A percentile compares a stretch with the other conserved stretches of the same genome.
Conservation (phyloP, 2,113 vertebrate species). For the Corydoras sp. region DNA sequence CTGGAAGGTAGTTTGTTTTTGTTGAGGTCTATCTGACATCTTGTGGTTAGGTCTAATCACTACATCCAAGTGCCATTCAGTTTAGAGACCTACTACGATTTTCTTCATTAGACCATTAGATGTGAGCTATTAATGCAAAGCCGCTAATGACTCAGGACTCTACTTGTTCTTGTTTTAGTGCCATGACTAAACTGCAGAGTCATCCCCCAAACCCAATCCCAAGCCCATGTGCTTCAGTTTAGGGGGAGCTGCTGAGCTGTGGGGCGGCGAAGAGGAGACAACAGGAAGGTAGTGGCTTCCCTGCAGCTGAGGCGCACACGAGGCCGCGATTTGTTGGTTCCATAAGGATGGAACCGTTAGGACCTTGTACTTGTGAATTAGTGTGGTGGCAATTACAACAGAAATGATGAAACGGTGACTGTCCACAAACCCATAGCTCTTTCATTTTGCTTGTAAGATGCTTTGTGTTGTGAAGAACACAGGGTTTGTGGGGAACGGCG, state of each 20-base stretch:
- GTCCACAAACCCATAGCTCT: slow-evolving; percentile 10
- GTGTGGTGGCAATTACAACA: slow-evolving; percentile 30
- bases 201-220: slow-evolving; percentile 4
- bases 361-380: slow-evolving; percentile 8
- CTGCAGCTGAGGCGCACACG: slow-evolving; percentile 15
- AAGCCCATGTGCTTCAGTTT: slow-evolving; percentile 33
- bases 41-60: slow-evolving; percentile 34
- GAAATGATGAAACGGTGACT: slow-evolving; percentile 25
- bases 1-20: neutral
- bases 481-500: neutral
- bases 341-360: slow-evolving; percentile 13
- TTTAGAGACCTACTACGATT: neutral
- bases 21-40: slow-evolving; percentile 30
- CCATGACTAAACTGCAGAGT: slow-evolving; percentile 7
- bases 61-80: slow-evolving; percentile 8
- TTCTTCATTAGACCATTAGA: neutral
- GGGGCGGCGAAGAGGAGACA: slow-evolving; percentile 7
- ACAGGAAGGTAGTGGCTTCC: slow-evolving; percentile 21
- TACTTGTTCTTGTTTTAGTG: neutral
- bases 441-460: neutral
- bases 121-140: slow-evolving; percentile 7
- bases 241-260: slow-evolving; percentile 5
- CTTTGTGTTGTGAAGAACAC: neutral
- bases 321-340: slow-evolving; percentile 20
- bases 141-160: neutral